Base-by-base conservation (phyloP, 2,888 invertebrate species). In the Nomada flava region DNA sequence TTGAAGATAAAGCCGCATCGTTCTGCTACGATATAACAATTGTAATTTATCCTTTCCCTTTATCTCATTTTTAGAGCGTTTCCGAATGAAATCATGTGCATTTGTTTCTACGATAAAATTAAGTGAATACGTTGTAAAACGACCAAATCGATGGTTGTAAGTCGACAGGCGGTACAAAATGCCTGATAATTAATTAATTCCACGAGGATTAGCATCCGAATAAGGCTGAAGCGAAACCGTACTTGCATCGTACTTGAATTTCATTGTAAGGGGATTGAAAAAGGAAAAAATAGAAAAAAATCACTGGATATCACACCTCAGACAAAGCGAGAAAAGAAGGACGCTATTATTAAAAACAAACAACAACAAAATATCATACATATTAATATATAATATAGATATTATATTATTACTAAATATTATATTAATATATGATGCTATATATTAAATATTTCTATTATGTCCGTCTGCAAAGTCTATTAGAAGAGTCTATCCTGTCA, bases 401-500 rank as follows among this genome's bases (percentile, higher is more conserved):
- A 90, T 89, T 89, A 91, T 91, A 89, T 90, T 90, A 89, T 91
- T 90, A 89, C 86, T 85, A 82, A 88, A 89, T 90, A 90, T 89
- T 88, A 90, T 89, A 91, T 90, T 85, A 85, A 86, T 88, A 90
- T 89, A 91, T 88, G 88, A 90, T 87, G 89, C 88, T 91, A 89
- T 88, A 88, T 89, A 89, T 82, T 87, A 89, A 91, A 91, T 92
- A 93, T 93, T 93, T 93, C 93, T 93, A 93, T 93, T 93, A 93
- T 92, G 93, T 92, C 91, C 90, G 91, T 93, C 92, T 93, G 93
- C 93, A 93, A 93, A 93, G 92, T 93, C 93, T 93, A 93, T 93
- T 92, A 92, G 92, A 91, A 92, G 92, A 93, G 92, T 93, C 92
- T 92, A 93, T 92, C 90, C 88, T 87, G 79, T 88, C 89, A 82